phyloP scores from a whole-genome alignment of 2,888 invertebrate genomes.

The Melanostoma mellinum region DNA sequence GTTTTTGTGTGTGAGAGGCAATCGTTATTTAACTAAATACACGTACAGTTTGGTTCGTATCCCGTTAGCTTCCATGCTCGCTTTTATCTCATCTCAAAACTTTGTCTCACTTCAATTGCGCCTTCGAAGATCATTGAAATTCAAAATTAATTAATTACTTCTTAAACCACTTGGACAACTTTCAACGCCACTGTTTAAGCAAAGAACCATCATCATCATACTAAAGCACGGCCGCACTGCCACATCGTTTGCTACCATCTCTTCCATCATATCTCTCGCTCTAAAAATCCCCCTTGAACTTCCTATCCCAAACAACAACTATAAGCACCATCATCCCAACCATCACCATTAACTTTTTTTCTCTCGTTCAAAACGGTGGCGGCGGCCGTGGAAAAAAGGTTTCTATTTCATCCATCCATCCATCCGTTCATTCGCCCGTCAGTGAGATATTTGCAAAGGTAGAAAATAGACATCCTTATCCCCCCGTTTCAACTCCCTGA shows the following conservation, averaged over 20 bases:
- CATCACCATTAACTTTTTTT: constrained; percentile 18
- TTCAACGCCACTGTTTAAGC: constrained; percentile 28
- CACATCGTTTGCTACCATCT: constrained; percentile 46
- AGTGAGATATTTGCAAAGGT: constrained; percentile 71
- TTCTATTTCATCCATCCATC: constrained; percentile 69
- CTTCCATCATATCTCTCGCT: constrained; percentile 62
- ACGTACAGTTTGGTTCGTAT: too few relatives aligned
- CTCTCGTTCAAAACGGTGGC: constrained; percentile 35
- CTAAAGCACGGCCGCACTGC: constrained; percentile 31
- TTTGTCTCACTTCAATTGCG: too few relatives aligned
- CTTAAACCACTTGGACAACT: constrained; percentile 23
- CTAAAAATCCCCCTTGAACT: constrained; percentile 41
- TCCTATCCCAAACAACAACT: constrained; percentile 37
- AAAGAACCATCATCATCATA: constrained; percentile 25
- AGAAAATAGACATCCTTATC: constrained; percentile 65
- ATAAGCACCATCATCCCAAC: constrained; percentile 28
- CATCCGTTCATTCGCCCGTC: constrained; percentile 68
- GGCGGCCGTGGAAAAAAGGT: constrained; percentile 65
- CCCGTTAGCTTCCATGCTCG: neutral
- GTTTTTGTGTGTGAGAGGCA: too few relatives aligned
- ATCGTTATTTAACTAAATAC: too few relatives aligned
- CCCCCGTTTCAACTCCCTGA: constrained; percentile 10
- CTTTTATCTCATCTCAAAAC: neutral
- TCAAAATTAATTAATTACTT: constrained; percentile 10
- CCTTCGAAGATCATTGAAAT: too few relatives aligned